Conservation (phyloP, 2,888 invertebrate species). For the Ommatoiulus sabulosus region DNA sequence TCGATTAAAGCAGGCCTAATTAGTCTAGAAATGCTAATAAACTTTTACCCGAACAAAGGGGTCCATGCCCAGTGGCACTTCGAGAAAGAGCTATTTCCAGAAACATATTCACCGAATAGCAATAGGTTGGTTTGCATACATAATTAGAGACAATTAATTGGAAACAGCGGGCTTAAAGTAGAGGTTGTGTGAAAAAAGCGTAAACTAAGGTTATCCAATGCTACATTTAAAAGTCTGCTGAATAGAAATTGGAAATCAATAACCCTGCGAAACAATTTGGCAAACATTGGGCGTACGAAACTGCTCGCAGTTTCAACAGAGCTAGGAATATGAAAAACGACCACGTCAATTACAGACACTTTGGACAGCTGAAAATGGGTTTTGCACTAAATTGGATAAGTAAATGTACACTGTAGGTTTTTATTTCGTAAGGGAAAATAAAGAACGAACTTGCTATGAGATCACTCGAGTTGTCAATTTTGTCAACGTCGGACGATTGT, state of each 20-base stretch:
- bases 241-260: background rate
- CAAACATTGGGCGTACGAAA: background rate
- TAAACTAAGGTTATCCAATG: background rate
- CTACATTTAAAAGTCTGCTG: background rate
- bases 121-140: background rate
- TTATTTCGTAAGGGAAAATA: background rate
- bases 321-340: background rate
- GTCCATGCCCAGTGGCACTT: background rate
- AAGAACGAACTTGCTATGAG: background rate
- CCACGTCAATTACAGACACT: background rate
- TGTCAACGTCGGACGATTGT: background rate
- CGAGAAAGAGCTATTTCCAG: background rate
- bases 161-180: background rate
- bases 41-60: slow-evolving; percentile 28
- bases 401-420: too few species aligned
- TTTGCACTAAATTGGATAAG: background rate
- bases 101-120: background rate
- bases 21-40: background rate
- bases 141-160: background rate
- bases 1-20: background rate
- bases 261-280: background rate
- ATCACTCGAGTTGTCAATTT: background rate
- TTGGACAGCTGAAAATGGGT: background rate
- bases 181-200: background rate
- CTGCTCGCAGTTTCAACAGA: background rate